A percentile compares a stretch with the other conserved stretches of the same genome.
These are phyloP conservation scores for Cassiopea andromeda DNA, from an alignment of 30 jellyfish, hydroid and myxozoan species.

Conservation along the genomic window DNA sequence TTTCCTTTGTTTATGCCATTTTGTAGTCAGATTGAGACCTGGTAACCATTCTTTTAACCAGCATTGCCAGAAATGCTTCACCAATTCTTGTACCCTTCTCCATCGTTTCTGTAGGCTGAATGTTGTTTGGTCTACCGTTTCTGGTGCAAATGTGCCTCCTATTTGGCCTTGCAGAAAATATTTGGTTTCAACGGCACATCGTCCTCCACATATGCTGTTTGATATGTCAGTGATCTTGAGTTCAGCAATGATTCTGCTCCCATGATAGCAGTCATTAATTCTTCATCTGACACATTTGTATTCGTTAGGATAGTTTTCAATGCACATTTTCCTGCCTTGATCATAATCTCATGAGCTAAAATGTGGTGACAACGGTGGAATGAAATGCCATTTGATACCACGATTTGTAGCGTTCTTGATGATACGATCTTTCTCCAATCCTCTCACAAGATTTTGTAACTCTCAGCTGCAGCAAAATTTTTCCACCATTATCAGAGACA, in stretches of 20 bases:
- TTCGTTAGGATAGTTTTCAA: constrained; percentile 37
- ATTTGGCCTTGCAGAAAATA: constrained; percentile 62
- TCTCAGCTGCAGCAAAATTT: constrained; percentile 60
- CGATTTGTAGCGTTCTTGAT: constrained; percentile 47
- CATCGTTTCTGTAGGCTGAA: constrained; percentile 25
- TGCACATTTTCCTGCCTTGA: constrained; percentile 68
- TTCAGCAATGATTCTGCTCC: constrained; percentile 60
- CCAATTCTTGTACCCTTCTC: constrained; percentile 18
- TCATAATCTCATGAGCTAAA: constrained; percentile 54
- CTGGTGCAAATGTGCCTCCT: constrained; percentile 61
- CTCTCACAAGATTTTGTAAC: constrained; percentile 29
- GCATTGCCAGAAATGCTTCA: constrained; percentile 22
- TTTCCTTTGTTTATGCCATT: constrained; percentile 15
- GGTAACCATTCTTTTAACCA: constrained; percentile 33
- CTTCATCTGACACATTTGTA: constrained; percentile 61
- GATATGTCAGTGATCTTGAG: constrained; percentile 58
- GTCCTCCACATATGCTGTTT: constrained; percentile 45
- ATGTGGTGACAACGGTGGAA: constrained; percentile 69
- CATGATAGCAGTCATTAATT: constrained; percentile 39
- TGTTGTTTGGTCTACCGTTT: not conserved
- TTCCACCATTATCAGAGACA: constrained; percentile 60
- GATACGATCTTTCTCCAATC: constrained; percentile 30
- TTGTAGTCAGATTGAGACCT: not conserved
- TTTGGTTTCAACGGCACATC: constrained; percentile 66
- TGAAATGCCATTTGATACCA: constrained; percentile 70